Evolutionary conservation across 2,888 invertebrate species (phyloP), one percentile per base, ranked within the genome.

Genomic region (Gortyna flavago): DNA sequence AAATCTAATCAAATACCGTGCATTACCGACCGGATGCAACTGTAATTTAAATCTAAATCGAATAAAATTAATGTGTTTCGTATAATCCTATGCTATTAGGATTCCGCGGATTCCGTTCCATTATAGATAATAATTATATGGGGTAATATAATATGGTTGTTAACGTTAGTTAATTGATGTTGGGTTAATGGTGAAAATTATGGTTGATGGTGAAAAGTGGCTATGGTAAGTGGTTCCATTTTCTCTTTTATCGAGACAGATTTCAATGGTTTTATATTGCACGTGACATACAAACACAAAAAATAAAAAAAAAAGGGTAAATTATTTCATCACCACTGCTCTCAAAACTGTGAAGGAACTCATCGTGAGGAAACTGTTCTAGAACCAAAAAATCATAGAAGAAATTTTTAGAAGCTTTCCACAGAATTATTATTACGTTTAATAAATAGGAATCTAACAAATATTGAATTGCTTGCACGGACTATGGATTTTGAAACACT

Each of bases 21-120:
- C 72, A 83, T 83, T 81, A 84, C 25, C 67, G 41, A 57, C n/a
- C 54, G 54, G 54, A n/a, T 79, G 82, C 81, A 83, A 67, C 64
- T 64, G 81, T 81, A 82, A 85, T 92, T 92, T 91, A 90, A 91
- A 92, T 90, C 89, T 89, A 91, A 92, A 91, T 90, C 89, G 87
- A 93, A 93, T 93, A 92, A 91, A 91, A 91, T 90, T 92, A 93
- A 93, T 91, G 92, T 91, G 91, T 90, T 90, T 86, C 79, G 79
- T 88, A 90, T 94, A 94, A 94, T 93, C 94, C 93, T 89, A 85
- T 89, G 88, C 91, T 92, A 92, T 93, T 93, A 91, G 92, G 92
- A 91, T 91, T 88, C 86, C 81, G 73, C 77, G 78, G 84, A 87
- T 79, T 80, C 77, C 54, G 51, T 41, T 32, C n/a, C 66, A 61